Conservation (phyloP, 2,797 vertebrate genomes). For the Myotis pilosus region DNA sequence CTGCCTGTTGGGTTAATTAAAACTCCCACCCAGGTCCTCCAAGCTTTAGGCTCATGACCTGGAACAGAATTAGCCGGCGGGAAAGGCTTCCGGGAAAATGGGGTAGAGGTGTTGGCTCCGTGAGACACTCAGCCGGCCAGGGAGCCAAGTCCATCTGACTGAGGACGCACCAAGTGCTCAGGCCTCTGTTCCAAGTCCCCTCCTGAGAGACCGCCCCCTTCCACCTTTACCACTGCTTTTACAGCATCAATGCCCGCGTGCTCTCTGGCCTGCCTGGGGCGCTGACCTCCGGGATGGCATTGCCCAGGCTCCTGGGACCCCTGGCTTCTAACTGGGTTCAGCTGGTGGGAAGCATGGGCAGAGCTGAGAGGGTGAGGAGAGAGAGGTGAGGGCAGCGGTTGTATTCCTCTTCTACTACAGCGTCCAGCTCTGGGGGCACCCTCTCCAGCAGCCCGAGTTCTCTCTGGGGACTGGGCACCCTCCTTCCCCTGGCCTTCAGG, state of each 20-base stretch:
- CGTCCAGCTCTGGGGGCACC: background rate
- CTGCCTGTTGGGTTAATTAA: constrained; percentile 49
- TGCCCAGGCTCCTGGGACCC: background rate
- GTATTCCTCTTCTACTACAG: background rate
- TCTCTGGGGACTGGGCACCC: background rate
- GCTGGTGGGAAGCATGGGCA: background rate
- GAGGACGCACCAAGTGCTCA: background rate
- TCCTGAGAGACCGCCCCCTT: background rate
- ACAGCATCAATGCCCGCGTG: rapidly evolving
- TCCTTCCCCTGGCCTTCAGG: no score
- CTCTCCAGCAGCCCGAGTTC: background rate
- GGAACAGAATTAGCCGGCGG: background rate
- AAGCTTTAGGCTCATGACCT: background rate
- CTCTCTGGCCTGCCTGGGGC: background rate
- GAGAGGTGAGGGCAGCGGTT: background rate
- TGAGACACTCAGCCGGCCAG: background rate
- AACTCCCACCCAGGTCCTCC: background rate
- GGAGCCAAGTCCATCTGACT: background rate
- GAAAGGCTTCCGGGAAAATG: background rate
- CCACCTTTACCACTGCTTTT: rapidly evolving
- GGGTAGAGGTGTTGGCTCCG: background rate
- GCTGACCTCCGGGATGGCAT: background rate
- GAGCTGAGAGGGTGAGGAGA: background rate
- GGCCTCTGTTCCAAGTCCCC: background rate
- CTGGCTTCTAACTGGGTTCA: background rate